phyloP scores from a whole-genome alignment of 2,797 vertebrate species.

The Acanthurus tractus region DNA sequence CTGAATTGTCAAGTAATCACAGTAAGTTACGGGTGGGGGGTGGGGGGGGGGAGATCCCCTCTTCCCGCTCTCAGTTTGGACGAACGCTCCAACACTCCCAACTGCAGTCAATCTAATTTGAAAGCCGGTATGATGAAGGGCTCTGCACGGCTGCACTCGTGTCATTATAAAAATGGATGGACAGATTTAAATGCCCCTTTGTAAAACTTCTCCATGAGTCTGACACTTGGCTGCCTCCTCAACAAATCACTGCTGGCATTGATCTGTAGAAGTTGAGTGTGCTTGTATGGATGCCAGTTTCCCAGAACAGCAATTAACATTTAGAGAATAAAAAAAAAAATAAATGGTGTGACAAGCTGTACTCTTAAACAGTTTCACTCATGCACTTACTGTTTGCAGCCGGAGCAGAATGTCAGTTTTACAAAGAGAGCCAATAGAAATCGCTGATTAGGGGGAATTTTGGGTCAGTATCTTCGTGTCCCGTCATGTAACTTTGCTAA shows the following conservation, averaged over 20 bases:
- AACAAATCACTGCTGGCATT: slow-evolving; percentile 48
- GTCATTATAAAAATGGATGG: slow-evolving; percentile 65
- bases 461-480: too few relatives aligned
- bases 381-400: background rate
- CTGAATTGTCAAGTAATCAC: slow-evolving; percentile 46
- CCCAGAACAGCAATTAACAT: slow-evolving; percentile 55
- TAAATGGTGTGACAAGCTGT: slow-evolving; percentile 11
- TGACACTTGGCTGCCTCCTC: slow-evolving; percentile 52
- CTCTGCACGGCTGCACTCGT: slow-evolving; percentile 53
- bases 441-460: too few relatives aligned
- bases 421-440: background rate
- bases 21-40: too few relatives aligned
- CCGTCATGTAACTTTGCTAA: too few relatives aligned
- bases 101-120: slow-evolving; percentile 53
- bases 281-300: slow-evolving; percentile 37
- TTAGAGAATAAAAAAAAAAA: slow-evolving; percentile 39
- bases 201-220: slow-evolving; percentile 39
- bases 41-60: slow-evolving; percentile 4
- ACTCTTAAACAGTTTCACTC: slow-evolving; percentile 12
- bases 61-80: slow-evolving; percentile 33
- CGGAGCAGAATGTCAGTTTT: background rate
- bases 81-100: background rate
- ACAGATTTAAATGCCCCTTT: slow-evolving; percentile 64
- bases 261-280: slow-evolving; percentile 35
- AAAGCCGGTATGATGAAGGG: slow-evolving; percentile 44